Base-by-base conservation (phyloP, 2,797 vertebrate species). In the Buphagus erythrorhynchus region DNA sequence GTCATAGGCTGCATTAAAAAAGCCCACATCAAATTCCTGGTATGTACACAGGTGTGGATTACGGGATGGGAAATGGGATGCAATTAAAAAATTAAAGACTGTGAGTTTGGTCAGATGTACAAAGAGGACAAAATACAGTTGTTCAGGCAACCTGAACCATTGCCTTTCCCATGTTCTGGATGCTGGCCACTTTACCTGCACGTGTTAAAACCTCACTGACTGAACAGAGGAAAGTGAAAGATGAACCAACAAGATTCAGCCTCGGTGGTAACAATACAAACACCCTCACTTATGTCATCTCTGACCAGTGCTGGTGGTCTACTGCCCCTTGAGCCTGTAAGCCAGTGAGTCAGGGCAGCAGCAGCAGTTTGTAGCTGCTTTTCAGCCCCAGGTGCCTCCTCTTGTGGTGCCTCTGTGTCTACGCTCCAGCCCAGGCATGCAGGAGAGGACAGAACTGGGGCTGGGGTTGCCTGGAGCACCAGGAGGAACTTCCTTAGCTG, bases 371-470 rank as follows among this genome's bases (percentile, higher is more conserved):
- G 48, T 28, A 59, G 17, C 28, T 59, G 7, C 22, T 9, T 2
- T 58, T 68, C 40, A 78, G 3, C 15, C 11, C 16, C 20, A 0
- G 0, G 19, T 78, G 33, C 29, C 33, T 81, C 33, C 1, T 1
- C 22, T 13, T 29, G 29, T 1, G 1, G 17, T 59, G 49, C 22
- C 42, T 62, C 10, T 2, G 0, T 45, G 68, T 28, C 84, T 78
- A 2, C 0, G 0, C 33, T 67, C 16, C 85, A 55, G 45, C 31
- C 33, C 45, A 57, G 66, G 31, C 43, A 43, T 0, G 2, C 25
- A 68, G 33, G 52, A 86, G 22, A 48, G 35, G 38, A 57, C 11
- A 8, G 42, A 15, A 3, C 46, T 62, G 48, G 33, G 33, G 16
- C 57, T 8, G 14, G 12, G 2, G 6, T 84, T 62, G 25, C 55